Conservation (phyloP, 2,113 vertebrate genomes). For the Drymodes brunneopygia region DNA sequence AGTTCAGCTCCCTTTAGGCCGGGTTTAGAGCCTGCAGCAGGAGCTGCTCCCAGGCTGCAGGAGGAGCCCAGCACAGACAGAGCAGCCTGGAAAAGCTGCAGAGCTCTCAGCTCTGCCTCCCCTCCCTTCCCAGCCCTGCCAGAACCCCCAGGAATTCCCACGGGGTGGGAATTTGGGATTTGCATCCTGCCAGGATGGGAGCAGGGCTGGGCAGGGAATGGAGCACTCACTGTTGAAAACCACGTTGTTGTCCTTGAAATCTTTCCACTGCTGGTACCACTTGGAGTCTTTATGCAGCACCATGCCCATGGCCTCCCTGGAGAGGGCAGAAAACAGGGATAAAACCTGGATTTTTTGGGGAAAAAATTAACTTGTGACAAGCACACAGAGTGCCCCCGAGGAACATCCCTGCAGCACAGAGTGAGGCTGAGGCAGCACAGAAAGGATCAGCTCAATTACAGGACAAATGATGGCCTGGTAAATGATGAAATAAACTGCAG, state of each 20-base stretch:
- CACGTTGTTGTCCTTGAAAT: constrained; percentile 95
- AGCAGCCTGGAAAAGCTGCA: not conserved
- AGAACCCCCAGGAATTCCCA: too few relatives aligned
- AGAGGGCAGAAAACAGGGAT: not conserved
- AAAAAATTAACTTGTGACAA: not conserved
- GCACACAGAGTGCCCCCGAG: not conserved
- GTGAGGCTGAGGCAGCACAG: not conserved
- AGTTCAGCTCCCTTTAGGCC: not conserved
- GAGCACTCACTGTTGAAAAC: constrained; percentile 91
- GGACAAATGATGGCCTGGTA: not conserved
- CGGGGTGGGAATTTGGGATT: not conserved
- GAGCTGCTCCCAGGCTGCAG: not conserved
- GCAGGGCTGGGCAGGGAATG: not conserved
- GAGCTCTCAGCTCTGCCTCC: not conserved
- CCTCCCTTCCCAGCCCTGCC: not conserved
- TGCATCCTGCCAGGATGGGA: not conserved
- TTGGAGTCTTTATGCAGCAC: constrained; percentile 97
- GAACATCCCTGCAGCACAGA: not conserved
- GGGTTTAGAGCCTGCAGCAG: not conserved
- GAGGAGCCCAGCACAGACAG: not conserved
- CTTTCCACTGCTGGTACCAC: constrained; percentile 98
- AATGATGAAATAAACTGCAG: not conserved
- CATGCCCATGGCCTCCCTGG: constrained; percentile 89
- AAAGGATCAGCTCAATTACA: not conserved
- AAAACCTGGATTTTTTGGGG: not conserved